These are phyloP conservation scores for Caenorhabditis sp. DNA, from an alignment of 2,888 invertebrate species.

Conservation along the genomic window DNA sequence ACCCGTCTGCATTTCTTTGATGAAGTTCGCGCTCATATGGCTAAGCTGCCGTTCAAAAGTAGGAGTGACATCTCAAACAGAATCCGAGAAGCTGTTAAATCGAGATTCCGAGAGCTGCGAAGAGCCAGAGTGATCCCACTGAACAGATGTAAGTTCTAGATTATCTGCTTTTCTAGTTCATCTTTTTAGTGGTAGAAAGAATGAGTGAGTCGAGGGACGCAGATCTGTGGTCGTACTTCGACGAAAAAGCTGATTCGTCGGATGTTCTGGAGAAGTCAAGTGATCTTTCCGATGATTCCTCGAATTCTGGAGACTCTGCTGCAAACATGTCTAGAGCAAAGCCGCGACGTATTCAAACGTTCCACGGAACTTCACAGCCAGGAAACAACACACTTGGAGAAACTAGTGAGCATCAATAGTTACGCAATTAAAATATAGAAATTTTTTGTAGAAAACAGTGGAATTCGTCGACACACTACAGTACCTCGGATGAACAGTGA, in stretches of 20 bases:
- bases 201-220: constrained; percentile 67
- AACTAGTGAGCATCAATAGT: constrained; percentile 27
- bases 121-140: constrained; percentile 64
- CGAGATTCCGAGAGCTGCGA: constrained; percentile 67
- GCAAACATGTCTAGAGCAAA: constrained; percentile 23
- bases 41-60: constrained; percentile 58
- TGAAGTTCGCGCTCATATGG: constrained; percentile 55
- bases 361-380: constrained; percentile 66
- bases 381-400: constrained; percentile 15
- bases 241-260: constrained; percentile 65
- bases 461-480: constrained; percentile 70
- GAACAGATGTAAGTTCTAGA: constrained; percentile 61
- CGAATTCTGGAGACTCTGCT: constrained; percentile 51
- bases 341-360: constrained; percentile 70
- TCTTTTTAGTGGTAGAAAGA: constrained; percentile 67
- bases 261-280: constrained; percentile 55
- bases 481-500: constrained; percentile 68
- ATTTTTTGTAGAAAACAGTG: constrained; percentile 57
- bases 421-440: neutral
- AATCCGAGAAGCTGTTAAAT: constrained; percentile 65
- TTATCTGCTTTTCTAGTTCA: neutral
- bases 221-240: constrained; percentile 69
- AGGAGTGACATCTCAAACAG: constrained; percentile 65
- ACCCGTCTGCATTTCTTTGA: constrained; percentile 63
- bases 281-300: constrained; percentile 65